Evolutionary conservation across 2,888 invertebrate genomes (phyloP), one percentile per base, ranked within the genome.

Genomic region (Biston betularia): DNA sequence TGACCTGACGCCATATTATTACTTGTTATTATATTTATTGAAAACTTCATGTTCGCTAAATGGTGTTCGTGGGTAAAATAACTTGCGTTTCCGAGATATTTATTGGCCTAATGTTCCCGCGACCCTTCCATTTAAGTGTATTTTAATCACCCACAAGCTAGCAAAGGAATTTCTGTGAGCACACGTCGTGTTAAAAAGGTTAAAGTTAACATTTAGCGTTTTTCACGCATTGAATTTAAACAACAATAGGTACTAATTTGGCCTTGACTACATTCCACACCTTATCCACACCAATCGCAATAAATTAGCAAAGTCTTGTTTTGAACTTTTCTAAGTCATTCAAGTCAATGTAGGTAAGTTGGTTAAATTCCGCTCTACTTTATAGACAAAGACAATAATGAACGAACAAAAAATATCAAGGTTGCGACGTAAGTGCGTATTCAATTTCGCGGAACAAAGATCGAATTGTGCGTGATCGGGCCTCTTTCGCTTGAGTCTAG

Each of bases 381-480:
- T 69, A 66, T 34, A 40, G 35, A 48, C 63, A 65, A n/a, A 65
- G 46, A 62, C 52, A 61, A 66, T 63, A 65, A 78, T 75, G 71
- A 77, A 59, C 64, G 59, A 74, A 76, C 74, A 55, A 79, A 81
- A 79, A 76, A 77, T 73, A 76, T 71, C 81, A 86, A 86, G 87
- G 84, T 72, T 79, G 75, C 61, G 63, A 58, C 72, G 58, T 70
- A 74, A 72, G 74, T 76, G 74, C 74, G 70, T 76, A 78, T 74
- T 71, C 74, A 74, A 70, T 76, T 78, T 74, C 72, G 79, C 75
- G 63, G 75, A 77, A 75, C 71, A 72, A 78, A 80, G 80, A 85
- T 86, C 84, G 82, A 87, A 86, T 82, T 78, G 86, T 80, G 90
- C 90, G 89, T 90, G 89, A 69, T 82, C 78, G 63, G 74, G 69